Percentiles rank a stretch among this genome's conserved stretches.
These are phyloP conservation scores for Camponotus floridanus DNA, from an alignment of 1,140 invertebrate genomes.

Conservation along the genomic window DNA sequence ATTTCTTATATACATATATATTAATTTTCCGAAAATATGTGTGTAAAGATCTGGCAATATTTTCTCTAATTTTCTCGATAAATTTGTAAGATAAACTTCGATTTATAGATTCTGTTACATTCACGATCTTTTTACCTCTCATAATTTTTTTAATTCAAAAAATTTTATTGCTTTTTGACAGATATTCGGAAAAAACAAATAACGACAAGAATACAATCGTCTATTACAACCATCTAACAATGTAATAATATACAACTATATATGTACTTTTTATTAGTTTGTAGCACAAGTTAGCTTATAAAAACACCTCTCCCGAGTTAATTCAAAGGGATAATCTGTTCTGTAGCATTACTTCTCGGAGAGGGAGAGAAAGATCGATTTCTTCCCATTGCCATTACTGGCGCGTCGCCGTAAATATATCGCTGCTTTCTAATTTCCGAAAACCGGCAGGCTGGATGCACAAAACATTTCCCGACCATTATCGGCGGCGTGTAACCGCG, in stretches of 20 bases:
- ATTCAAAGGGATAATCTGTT: neutral
- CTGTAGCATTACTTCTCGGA: neutral
- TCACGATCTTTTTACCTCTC: too few species aligned
- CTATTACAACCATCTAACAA: neutral
- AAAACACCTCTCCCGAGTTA: neutral
- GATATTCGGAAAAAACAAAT: neutral
- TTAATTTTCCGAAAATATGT: neutral
- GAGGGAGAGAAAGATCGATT: constrained; percentile 29
- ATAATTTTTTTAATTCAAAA: neutral
- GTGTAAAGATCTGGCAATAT: neutral
- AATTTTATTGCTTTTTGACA: neutral
- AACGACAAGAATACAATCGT: neutral
- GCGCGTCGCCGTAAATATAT: constrained; percentile 44
- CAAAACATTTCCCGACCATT: constrained; percentile 72
- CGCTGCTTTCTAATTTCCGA: constrained; percentile 62
- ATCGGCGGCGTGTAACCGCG: constrained; percentile 68
- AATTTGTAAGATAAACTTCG: neutral
- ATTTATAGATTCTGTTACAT: too few species aligned
- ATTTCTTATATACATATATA: too few species aligned
- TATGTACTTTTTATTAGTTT: neutral
- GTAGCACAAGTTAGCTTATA: neutral
- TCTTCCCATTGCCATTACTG: constrained; percentile 34
- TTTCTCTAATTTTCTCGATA: neutral
- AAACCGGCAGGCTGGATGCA: constrained; percentile 64
- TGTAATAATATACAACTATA: neutral